Conservation (phyloP, 2,113 vertebrate genomes). For the Callospermophilus lateralis region DNA sequence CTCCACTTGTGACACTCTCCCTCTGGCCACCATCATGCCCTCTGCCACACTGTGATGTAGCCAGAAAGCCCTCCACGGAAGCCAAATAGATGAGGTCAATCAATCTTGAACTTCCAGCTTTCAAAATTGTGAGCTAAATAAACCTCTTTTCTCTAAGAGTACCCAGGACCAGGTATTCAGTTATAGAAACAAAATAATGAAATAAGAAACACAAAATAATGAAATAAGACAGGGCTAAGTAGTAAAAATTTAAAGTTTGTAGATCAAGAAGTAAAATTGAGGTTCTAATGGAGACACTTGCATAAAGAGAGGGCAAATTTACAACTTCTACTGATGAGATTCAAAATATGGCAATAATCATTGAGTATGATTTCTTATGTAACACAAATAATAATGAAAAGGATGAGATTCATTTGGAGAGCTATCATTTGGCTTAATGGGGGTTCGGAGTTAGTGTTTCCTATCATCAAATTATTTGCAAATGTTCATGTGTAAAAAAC, state of each 20-base stretch:
- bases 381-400: slow-evolving; percentile 6
- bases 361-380: not conserved
- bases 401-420: not conserved
- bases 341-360: not conserved
- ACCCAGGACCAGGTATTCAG: not conserved
- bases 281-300: not conserved
- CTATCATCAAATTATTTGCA: not conserved
- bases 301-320: not conserved
- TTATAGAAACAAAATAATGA: not conserved
- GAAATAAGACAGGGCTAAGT: not conserved
- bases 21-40: not conserved
- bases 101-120: not conserved
- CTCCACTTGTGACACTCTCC: rapidly evolving
- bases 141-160: not conserved
- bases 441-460: not conserved
- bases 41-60: not conserved
- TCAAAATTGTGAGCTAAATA: not conserved
- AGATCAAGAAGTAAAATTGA: not conserved
- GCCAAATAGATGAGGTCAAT: not conserved
- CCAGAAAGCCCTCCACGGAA: not conserved
- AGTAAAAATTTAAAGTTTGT: not conserved
- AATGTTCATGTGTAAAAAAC: not conserved
- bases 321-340: slow-evolving; percentile 9
- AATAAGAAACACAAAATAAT: not conserved
- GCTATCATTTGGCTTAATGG: not conserved